A percentile compares a stretch with the other conserved stretches of the same genome.
Evolutionary conservation across 2,888 invertebrate genomes (phyloP).

Genomic region (Physocephala rufipes): DNA sequence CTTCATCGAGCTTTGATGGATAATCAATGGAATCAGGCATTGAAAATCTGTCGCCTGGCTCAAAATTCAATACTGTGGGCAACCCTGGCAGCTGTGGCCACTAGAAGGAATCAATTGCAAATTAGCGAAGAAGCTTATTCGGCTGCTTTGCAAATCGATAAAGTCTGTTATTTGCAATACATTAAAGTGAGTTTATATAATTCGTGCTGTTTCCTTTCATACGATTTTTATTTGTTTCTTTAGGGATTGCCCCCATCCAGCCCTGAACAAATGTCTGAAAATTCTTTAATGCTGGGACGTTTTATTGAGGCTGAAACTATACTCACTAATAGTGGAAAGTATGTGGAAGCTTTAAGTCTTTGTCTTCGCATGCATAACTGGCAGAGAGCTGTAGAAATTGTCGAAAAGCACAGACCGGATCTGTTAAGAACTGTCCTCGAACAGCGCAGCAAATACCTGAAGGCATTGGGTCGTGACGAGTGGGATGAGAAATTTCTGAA

Average conservation of each 20-base stretch:
- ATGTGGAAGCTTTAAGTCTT: constrained; percentile 57
- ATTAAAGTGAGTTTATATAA: constrained; percentile 71
- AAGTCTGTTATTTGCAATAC: constrained; percentile 85
- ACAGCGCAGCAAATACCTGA: constrained; percentile 60
- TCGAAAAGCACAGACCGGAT: constrained; percentile 56
- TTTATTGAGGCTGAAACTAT: constrained; percentile 65
- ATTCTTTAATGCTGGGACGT: constrained; percentile 63
- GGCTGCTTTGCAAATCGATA: constrained; percentile 84
- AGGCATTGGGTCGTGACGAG: constrained; percentile 59
- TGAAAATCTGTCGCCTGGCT: constrained; percentile 74
- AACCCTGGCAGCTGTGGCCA: constrained; percentile 90
- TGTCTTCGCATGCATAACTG: constrained; percentile 65
- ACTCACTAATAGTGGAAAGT: constrained; percentile 62
- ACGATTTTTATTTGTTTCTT: background rate
- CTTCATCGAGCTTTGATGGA: constrained; percentile 77
- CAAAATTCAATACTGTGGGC: constrained; percentile 85
- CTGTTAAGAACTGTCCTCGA: constrained; percentile 55
- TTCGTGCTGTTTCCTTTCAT: background rate
- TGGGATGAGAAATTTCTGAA: constrained; percentile 57
- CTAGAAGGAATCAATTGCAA: constrained; percentile 83
- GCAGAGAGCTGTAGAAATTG: constrained; percentile 62
- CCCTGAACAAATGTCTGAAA: constrained; percentile 66
- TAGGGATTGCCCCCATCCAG: constrained; percentile 54
- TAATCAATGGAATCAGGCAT: constrained; percentile 85
- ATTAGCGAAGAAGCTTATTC: constrained; percentile 96